Evolutionary conservation across 2,113 vertebrate species (phyloP).

Genomic region (Misgurnus anguillicaudatus): DNA sequence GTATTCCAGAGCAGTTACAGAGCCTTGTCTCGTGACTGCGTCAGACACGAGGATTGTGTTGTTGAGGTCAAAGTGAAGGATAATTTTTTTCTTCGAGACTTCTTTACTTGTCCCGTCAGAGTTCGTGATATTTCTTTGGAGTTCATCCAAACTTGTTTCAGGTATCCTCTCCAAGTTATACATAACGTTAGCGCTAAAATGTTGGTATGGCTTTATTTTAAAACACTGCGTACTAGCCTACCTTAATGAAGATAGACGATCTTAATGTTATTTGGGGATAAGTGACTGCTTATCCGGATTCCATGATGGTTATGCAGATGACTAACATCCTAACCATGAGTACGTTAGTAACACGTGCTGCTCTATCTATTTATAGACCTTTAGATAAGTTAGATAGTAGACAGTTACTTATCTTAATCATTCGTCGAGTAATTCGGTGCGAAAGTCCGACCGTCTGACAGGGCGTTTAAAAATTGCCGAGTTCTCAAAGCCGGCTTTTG

Average conservation of each 20-base stretch:
- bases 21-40: constrained; percentile 75
- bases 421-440: neutral
- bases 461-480: neutral
- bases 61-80: constrained; percentile 86
- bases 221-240: no score
- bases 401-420: neutral
- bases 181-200: constrained; percentile 26
- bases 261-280: neutral
- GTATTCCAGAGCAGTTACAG: constrained; percentile 76
- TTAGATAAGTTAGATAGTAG: neutral
- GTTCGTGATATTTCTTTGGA: neutral
- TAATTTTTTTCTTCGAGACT: constrained; percentile 64
- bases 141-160: neutral
- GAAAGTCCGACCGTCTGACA: neutral
- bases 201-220: neutral
- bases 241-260: neutral
- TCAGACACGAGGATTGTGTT: constrained; percentile 85
- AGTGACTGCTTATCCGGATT: neutral
- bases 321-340: neutral
- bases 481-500: constrained; percentile 8
- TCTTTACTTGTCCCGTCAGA: neutral
- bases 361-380: neutral
- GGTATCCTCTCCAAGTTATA: constrained; percentile 12
- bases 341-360: no score
- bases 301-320: neutral